Conservation (phyloP, 2,113 vertebrate species). For the Cynoglossus semilaevis region DNA sequence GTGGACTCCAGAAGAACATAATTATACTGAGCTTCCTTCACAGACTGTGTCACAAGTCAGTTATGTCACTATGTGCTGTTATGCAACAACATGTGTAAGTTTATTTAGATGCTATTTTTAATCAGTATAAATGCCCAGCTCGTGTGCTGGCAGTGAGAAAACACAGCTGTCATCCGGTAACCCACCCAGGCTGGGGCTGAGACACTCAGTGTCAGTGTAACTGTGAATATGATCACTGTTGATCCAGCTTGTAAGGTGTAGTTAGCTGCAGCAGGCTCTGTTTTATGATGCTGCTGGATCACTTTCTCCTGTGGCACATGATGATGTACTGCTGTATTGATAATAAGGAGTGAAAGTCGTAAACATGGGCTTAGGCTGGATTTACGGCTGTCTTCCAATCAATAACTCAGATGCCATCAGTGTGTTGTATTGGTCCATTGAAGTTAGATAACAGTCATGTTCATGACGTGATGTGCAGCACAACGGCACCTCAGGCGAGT, state of each 20-base stretch:
- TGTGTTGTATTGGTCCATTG: constrained; percentile 5
- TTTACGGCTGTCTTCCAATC: constrained; percentile 1
- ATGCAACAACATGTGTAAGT: constrained; percentile 36
- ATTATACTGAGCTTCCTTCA: too few relatives aligned
- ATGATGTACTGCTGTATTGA: not conserved
- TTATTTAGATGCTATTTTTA: constrained; percentile 39
- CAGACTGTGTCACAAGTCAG: constrained; percentile 9
- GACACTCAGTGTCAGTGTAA: constrained; percentile 19
- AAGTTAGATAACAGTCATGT: constrained; percentile 21
- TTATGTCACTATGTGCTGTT: constrained; percentile 33
- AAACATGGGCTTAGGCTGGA: not conserved
- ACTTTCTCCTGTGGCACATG: constrained; percentile 1
- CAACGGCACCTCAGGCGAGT: constrained; percentile 7
- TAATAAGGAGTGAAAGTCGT: not conserved
- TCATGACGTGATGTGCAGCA: constrained; percentile 1
- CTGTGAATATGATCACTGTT: constrained; percentile 28
- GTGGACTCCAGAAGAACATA: too few relatives aligned
- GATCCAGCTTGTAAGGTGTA: constrained; percentile 7
- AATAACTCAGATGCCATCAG: not conserved
- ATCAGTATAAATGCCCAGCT: constrained; percentile 4
- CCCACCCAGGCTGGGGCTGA: too few relatives aligned
- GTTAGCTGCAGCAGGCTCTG: not conserved
- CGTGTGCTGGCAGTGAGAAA: constrained; percentile 25
- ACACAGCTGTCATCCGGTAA: constrained; percentile 36
- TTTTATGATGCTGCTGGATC: not conserved